These are phyloP conservation scores for Marronus borbonicus DNA, from an alignment of 2,888 invertebrate genomes.

Conservation along the genomic window DNA sequence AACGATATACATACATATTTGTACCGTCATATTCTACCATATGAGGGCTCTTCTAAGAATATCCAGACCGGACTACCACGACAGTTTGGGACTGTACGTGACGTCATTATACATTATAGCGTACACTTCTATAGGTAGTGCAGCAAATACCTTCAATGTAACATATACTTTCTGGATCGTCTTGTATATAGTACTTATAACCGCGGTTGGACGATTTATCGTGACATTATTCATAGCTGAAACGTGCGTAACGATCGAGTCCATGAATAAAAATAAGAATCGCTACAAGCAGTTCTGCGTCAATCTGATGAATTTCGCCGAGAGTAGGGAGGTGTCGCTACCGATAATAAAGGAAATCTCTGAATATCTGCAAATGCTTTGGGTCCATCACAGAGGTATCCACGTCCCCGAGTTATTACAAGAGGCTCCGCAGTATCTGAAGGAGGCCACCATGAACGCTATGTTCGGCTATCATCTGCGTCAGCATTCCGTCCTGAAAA, in stretches of 20 bases:
- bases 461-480: constrained; percentile 56
- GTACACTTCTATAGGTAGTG: constrained; percentile 41
- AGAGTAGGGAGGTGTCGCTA: constrained; percentile 28
- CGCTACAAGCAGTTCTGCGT: constrained; percentile 31
- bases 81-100: constrained; percentile 34
- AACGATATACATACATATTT: constrained; percentile 42
- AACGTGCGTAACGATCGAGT: constrained; percentile 49
- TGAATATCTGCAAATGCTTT: constrained; percentile 52
- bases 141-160: constrained; percentile 21
- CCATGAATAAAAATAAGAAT: constrained; percentile 41
- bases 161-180: constrained; percentile 36
- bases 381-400: constrained; percentile 51
- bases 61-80: constrained; percentile 12
- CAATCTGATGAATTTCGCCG: constrained; percentile 47
- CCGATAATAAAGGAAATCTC: constrained; percentile 35
- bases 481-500: constrained; percentile 51
- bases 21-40: constrained; percentile 40
- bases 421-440: constrained; percentile 55
- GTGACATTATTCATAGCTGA: constrained; percentile 48
- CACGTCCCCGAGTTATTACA: constrained; percentile 53
- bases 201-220: constrained; percentile 48
- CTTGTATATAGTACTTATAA: constrained; percentile 19
- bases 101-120: constrained; percentile 25
- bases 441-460: constrained; percentile 55
- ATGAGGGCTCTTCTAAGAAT: constrained; percentile 19